These are phyloP conservation scores for Gobionotothen gibberifrons DNA, from an alignment of 2,797 vertebrate species.

Conservation along the genomic window DNA sequence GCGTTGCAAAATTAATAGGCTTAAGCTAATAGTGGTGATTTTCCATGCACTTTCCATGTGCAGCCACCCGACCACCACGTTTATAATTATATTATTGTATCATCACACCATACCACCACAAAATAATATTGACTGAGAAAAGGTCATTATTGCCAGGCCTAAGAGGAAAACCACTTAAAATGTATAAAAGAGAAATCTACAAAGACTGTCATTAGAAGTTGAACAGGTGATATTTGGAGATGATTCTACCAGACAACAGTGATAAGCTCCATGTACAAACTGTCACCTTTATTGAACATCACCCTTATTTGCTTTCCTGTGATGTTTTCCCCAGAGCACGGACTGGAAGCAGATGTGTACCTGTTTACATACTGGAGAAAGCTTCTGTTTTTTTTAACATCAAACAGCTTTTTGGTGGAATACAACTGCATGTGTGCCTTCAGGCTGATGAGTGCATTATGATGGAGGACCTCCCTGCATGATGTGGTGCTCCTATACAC, in stretches of 20 bases:
- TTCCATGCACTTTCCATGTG: too few relatives aligned
- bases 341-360: conserved; percentile 46
- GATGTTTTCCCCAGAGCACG: conserved; percentile 33
- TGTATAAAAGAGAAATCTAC: background rate
- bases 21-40: too few relatives aligned
- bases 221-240: background rate
- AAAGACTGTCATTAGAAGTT: background rate
- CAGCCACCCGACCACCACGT: too few relatives aligned
- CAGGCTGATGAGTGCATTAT: conserved; percentile 47
- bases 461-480: conserved; percentile 58
- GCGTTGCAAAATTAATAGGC: too few relatives aligned
- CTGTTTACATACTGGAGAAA: conserved; percentile 47
- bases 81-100: too few relatives aligned
- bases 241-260: conserved; percentile 10
- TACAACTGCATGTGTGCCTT: conserved; percentile 35
- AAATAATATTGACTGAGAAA: too few relatives aligned
- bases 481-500: conserved; percentile 54
- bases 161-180: too few relatives aligned
- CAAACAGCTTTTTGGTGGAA: conserved; percentile 51
- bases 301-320: conserved; percentile 37
- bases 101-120: too few relatives aligned
- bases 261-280: conserved; percentile 27
- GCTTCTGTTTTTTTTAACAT: conserved; percentile 28
- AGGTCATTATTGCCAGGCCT: too few relatives aligned
- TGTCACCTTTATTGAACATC: conserved; percentile 32